Percentiles rank a stretch among this genome's conserved stretches.
Conservation (phyloP, 2,888 invertebrate genomes). For the Hoplodrina ambigua region DNA sequence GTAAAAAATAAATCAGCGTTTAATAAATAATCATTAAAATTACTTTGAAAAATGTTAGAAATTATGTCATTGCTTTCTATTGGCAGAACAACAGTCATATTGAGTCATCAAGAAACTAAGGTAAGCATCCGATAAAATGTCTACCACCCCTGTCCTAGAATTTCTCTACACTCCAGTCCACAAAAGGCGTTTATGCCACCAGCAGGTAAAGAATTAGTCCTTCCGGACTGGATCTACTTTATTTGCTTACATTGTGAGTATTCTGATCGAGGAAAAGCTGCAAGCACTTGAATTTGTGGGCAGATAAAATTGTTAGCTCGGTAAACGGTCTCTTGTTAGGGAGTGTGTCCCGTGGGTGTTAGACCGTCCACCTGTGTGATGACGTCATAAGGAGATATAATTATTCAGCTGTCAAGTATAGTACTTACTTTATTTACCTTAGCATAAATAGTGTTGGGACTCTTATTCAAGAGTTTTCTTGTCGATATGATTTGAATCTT, state of each 20-base stretch:
- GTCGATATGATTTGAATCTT: too few relatives aligned
- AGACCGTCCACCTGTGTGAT: conserved; percentile 14
- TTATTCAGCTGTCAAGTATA: not conserved
- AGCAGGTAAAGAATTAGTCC: conserved; percentile 52
- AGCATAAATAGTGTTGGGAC: not conserved
- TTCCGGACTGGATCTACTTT: conserved; percentile 45
- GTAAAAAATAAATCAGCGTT: too few relatives aligned
- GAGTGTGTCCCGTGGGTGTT: conserved; percentile 11
- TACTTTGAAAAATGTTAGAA: too few relatives aligned
- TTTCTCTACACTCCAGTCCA: conserved; percentile 25
- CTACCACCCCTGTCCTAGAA: conserved; percentile 26
- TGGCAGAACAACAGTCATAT: too few relatives aligned
- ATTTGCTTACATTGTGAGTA: conserved; percentile 50
- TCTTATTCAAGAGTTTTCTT: too few relatives aligned
- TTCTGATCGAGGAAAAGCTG: conserved; percentile 26
- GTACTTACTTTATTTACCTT: conserved; percentile 1
- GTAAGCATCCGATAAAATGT: not conserved
- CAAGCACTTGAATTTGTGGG: conserved; percentile 19
- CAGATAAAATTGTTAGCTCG: conserved; percentile 28
- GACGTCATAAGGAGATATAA: conserved; percentile 5
- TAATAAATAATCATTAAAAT: too few relatives aligned
- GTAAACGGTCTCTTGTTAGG: conserved; percentile 18
- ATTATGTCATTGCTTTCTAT: too few relatives aligned
- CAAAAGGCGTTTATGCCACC: conserved; percentile 43
- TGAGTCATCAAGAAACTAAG: too few relatives aligned